These are phyloP conservation scores for Odontesthes bonariensis DNA, from an alignment of 2,113 vertebrate species.

Conservation along the genomic window DNA sequence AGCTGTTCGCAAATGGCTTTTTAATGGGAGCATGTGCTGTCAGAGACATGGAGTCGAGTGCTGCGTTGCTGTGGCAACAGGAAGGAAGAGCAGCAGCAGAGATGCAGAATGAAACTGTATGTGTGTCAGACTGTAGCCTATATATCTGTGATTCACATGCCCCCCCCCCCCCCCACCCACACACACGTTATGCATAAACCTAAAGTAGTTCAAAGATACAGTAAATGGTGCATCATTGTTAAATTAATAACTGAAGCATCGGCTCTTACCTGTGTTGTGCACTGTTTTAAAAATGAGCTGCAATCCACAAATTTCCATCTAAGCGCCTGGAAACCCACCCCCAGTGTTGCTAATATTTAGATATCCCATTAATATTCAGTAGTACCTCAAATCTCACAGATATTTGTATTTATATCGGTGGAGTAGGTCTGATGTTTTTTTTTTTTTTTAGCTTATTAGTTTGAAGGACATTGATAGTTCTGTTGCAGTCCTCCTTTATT, in stretches of 20 bases:
- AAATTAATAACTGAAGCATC: too few relatives aligned
- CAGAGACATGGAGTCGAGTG: conserved; percentile 61
- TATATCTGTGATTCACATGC: neutral
- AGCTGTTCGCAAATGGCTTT: conserved; percentile 12
- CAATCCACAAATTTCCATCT: too few relatives aligned
- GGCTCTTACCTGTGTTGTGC: too few relatives aligned
- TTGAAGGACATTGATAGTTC: neutral
- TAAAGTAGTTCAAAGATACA: neutral
- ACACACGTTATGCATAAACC: neutral
- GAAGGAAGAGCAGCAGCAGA: conserved; percentile 50
- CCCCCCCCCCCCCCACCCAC: too few relatives aligned
- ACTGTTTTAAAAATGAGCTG: too few relatives aligned
- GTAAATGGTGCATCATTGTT: neutral
- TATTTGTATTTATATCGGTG: too few relatives aligned
- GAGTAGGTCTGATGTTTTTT: neutral
- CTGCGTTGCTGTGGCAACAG: conserved; percentile 78
- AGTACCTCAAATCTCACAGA: too few relatives aligned
- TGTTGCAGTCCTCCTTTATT: neutral
- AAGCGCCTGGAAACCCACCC: too few relatives aligned
- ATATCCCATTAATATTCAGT: too few relatives aligned
- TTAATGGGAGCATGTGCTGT: conserved; percentile 71
- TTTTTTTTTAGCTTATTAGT: too few relatives aligned
- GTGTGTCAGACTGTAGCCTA: neutral
- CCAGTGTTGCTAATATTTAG: too few relatives aligned
- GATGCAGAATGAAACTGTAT: conserved; percentile 31